Base-by-base conservation (phyloP, 2,888 invertebrate genomes). In the Ectemnius lituratus region DNA sequence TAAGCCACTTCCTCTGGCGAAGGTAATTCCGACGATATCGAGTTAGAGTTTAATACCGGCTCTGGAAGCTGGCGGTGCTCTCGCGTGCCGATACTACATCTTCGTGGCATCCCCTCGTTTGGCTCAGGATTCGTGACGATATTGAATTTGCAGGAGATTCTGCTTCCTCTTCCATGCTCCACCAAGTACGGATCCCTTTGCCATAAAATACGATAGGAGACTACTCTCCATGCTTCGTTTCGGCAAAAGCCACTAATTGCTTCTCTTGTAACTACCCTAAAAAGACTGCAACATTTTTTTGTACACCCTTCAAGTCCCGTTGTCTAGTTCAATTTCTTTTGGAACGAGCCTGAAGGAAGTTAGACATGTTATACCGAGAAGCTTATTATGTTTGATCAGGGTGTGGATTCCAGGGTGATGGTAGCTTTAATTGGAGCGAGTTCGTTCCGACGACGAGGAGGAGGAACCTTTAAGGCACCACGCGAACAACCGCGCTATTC, bases 371-470 rank as follows among this genome's bases (percentile, higher is more conserved):
- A 14, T 11, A 52, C 64, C 71, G 80, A 76, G 74, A 81, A 81
- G 84, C 82, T 84, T 84, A 86, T 86, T 87, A 82, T 88, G 85
- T 88, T 88, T 87, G 85, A 86, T 81, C 78, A 86, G 84, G 88
- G 87, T 82, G 88, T 86, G 87, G 86, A 80, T 80, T 79, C 78
- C 67, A 52, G 52, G 67, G 61, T 58, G 77, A 81, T 86, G 85
- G 86, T 84, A 86, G 88, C 79, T 85, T 85, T 86, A 88, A 87
- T 87, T 86, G 86, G 86, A 86, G 83, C 70, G 82, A 81, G 83
- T 79, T 79, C 75, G 65, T 67, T 76, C 67, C 71, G 70, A 64
- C 18, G 59, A 49, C 76, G 46, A 14, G 16, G 52, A 16, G 52
- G 52, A 52, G 52, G 76, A 75, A 80, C 79, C 84, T 82, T 82